A percentile compares a stretch with the other conserved stretches of the same genome.
Conservation (phyloP, 2,797 vertebrate genomes). For the Tapera naevia region DNA sequence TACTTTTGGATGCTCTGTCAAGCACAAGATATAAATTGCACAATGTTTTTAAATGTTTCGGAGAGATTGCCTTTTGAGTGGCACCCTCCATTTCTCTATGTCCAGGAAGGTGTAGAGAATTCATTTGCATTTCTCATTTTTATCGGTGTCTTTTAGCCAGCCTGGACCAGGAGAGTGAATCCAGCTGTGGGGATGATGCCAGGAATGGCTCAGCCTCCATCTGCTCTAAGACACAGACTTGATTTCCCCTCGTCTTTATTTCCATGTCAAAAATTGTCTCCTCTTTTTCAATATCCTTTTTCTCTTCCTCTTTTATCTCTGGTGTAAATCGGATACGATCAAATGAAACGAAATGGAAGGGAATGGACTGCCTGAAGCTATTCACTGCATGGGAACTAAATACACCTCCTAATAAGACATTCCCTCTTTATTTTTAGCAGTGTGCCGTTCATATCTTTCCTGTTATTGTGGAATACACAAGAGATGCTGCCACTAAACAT, state of each 20-base stretch:
- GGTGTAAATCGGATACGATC: slow-evolving; percentile 39
- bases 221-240: slow-evolving; percentile 47
- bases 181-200: slow-evolving; percentile 34
- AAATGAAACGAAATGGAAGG: slow-evolving; percentile 56
- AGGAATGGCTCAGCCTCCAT: slow-evolving; percentile 39
- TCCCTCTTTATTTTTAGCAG: slow-evolving; percentile 54
- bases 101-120: slow-evolving; percentile 63
- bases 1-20: slow-evolving; percentile 80
- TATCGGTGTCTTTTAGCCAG: slow-evolving; percentile 5
- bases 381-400: slow-evolving; percentile 2
- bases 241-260: slow-evolving; percentile 54
- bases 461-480: slow-evolving; percentile 36
- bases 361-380: slow-evolving; percentile 55
- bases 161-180: slow-evolving; percentile 16
- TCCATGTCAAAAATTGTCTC: slow-evolving; percentile 3
- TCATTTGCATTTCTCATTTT: slow-evolving; percentile 67
- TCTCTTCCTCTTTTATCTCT: slow-evolving; percentile 36
- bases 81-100: slow-evolving; percentile 73
- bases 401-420: slow-evolving; percentile 46
- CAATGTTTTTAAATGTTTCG: slow-evolving; percentile 76
- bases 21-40: slow-evolving; percentile 80
- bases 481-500: slow-evolving; percentile 40
- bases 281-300: background rate
- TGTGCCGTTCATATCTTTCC: slow-evolving; percentile 6
- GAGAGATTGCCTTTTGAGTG: slow-evolving; percentile 81